phyloP scores from a whole-genome alignment of 2,888 invertebrate species.

The Bombylius discolor region DNA sequence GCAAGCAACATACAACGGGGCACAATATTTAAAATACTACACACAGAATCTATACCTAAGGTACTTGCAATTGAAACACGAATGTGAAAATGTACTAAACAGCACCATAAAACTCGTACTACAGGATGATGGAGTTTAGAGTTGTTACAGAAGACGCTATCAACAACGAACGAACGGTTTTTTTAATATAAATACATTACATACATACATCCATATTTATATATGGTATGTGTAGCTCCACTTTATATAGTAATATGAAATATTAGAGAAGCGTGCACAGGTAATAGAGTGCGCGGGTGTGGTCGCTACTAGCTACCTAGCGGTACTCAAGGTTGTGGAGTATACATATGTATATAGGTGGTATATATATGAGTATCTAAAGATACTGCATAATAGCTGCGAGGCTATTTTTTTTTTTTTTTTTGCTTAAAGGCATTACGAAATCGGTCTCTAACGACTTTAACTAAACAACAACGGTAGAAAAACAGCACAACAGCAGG shows the following conservation, averaged over 20 bases:
- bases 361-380: neutral
- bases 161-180: neutral
- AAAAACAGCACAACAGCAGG: slow-evolving; percentile 9
- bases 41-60: too few species aligned
- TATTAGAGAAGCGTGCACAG: slow-evolving; percentile 2
- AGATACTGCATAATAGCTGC: slow-evolving; percentile 6
- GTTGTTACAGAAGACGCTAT: neutral
- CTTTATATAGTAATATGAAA: neutral
- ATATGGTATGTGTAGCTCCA: too few species aligned
- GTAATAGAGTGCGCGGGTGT: slow-evolving; percentile 39
- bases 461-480: neutral
- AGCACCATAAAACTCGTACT: too few species aligned
- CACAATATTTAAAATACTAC: too few species aligned
- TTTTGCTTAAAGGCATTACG: slow-evolving; percentile 12
- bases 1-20: too few species aligned
- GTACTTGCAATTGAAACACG: too few species aligned
- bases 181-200: neutral
- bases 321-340: slow-evolving; percentile 33
- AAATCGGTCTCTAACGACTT: slow-evolving; percentile 17
- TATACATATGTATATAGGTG: slow-evolving; percentile 4
- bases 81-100: too few species aligned
- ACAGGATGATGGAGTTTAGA: neutral
- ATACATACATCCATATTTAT: too few species aligned
- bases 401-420: slow-evolving; percentile 8
- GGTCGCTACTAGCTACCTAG: slow-evolving; percentile 28